Evolutionary conservation across 2,113 vertebrate genomes (phyloP), one percentile per base, ranked within the genome.

Genomic region (Mungos mungo): DNA sequence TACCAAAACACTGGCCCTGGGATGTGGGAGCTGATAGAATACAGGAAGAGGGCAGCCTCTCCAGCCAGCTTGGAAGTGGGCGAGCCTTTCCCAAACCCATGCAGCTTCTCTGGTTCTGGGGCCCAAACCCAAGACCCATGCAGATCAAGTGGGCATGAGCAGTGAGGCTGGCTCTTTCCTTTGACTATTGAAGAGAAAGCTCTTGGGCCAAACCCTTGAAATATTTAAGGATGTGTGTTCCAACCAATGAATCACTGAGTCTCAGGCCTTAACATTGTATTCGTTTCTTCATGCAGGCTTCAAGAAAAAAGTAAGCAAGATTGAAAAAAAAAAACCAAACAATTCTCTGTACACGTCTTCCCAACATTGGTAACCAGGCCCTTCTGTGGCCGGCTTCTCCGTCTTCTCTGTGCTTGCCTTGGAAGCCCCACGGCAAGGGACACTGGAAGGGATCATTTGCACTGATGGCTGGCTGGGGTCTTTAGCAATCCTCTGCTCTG

Each of bases 151-250:
- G 35, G 47, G 7, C 0, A 0, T 54, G 68, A 52, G 23, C 10
- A 18, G 72, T 47, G 54, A 79, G 50, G 14, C 38, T 1, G 5
- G 45, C 57, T 57, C 83, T 60, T 94, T 72, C 41, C 88, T 91
- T 96, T 72, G 57, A 80, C 29, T 35, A 54, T 35, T 68, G 16
- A 41, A 87, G 52, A 21, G 5, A 96, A 96, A 83, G 15, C 33
- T 88, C 74, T 93, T 9, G 66, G 66, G n/a, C 19, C 87, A 97
- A 90, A 95, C 74, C 45, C 33, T 95, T 87, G 74, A 69, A 93
- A 93, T 90, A 89, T 68, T 88, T 74, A 82, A 79, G 31, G 74
- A 54, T 52, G 21, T 86, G 65, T 97, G 47, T 93, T 87, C n/a
- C 19, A 89, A 38, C 16, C 85, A 82, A 41, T 89, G 81, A 79